phyloP scores from a whole-genome alignment of 2,797 vertebrate species.

The Eremophila alpestris region DNA sequence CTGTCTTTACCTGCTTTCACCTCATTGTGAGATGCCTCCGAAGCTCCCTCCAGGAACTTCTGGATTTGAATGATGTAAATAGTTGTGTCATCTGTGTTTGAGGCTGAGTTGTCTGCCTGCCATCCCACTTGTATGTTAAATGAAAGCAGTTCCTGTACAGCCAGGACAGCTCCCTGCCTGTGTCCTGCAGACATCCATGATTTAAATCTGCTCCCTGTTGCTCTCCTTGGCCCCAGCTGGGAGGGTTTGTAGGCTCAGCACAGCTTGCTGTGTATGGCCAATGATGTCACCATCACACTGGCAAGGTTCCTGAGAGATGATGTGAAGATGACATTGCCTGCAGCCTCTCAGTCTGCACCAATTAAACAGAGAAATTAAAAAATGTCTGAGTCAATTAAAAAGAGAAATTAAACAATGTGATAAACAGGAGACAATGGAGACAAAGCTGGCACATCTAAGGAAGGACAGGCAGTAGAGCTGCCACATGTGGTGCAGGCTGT shows the following conservation, averaged over 20 bases:
- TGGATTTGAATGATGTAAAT: background rate
- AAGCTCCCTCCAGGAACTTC: background rate
- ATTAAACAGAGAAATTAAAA: slow-evolving; percentile 65
- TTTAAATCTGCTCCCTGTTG: background rate
- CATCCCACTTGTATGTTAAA: background rate
- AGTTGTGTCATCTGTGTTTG: background rate
- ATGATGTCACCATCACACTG: background rate
- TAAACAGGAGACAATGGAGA: background rate
- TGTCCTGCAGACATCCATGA: background rate
- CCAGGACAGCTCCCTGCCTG: background rate
- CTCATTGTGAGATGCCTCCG: background rate
- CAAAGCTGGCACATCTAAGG: background rate
- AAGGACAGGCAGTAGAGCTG: background rate
- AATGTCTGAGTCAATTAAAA: slow-evolving; percentile 54
- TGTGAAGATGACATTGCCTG: slow-evolving; percentile 38
- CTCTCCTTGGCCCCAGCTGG: background rate
- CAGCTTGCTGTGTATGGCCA: background rate
- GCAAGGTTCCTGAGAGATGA: background rate
- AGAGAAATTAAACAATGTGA: slow-evolving; percentile 53
- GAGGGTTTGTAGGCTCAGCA: background rate
- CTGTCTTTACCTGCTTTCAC: background rate
- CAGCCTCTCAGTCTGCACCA: slow-evolving; percentile 57
- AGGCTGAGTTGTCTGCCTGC: background rate
- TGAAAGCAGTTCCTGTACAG: background rate
- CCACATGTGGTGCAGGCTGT: fast-evolving